A percentile compares a stretch with the other conserved stretches of the same genome.
These are phyloP conservation scores for Hippolais icterina DNA, from an alignment of 2,113 vertebrate species.

Conservation along the genomic window DNA sequence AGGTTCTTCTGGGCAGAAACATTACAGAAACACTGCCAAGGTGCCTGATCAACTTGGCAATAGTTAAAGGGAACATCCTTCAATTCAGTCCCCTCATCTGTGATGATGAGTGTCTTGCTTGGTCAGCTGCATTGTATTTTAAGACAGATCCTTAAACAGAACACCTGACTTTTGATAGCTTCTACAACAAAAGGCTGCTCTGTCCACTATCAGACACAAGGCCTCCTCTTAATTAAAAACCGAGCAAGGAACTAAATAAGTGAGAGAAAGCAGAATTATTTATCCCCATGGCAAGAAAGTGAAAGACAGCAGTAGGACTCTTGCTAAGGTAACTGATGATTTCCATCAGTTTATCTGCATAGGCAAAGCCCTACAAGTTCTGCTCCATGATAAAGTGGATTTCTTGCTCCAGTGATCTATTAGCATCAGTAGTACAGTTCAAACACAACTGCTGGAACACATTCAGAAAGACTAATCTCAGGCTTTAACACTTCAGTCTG, in stretches of 20 bases:
- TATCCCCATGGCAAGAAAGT: neutral
- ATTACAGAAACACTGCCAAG: neutral
- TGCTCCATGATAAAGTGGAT: neutral
- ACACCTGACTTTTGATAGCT: neutral
- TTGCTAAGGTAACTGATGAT: neutral
- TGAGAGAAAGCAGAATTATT: neutral
- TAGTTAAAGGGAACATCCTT: neutral
- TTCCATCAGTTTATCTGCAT: neutral
- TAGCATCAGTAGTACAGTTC: neutral
- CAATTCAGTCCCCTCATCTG: neutral
- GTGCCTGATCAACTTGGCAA: neutral
- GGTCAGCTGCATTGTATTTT: neutral
- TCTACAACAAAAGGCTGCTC: neutral
- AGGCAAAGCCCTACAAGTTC: neutral
- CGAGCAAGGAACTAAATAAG: neutral
- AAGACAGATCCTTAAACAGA: neutral
- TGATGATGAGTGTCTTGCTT: neutral
- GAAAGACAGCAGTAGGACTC: neutral
- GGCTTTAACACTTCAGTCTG: neutral
- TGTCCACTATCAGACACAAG: neutral
- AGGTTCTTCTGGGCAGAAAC: neutral
- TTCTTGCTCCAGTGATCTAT: neutral
- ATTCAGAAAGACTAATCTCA: neutral
- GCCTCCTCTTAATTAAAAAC: neutral
- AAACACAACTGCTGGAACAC: neutral